A percentile compares a stretch with the other conserved stretches of the same genome.
phyloP scores from a whole-genome alignment of 2,797 vertebrate species.

The Chaetophractus vellerosus region DNA sequence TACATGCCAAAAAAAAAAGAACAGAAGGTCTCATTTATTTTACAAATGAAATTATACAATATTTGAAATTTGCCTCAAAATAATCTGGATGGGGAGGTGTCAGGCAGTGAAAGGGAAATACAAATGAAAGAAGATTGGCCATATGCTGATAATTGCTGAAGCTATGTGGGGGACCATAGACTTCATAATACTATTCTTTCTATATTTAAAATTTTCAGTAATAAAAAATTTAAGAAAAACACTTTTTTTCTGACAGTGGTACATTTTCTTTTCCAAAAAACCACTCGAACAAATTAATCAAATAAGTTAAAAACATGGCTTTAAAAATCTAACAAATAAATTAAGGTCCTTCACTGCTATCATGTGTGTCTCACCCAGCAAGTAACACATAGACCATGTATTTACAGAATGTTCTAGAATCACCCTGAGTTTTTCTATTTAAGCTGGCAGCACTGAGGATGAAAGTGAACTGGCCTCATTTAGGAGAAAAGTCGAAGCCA shows the following conservation, averaged over 20 bases:
- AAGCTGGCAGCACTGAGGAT: not conserved
- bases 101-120: not conserved
- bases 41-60: conserved; percentile 44
- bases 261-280: not conserved
- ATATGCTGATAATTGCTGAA: not conserved
- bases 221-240: not conserved
- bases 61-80: conserved; percentile 52
- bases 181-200: not conserved
- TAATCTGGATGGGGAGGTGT: not conserved
- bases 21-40: not conserved
- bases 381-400: not conserved
- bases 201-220: conserved; percentile 35
- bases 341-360: not conserved
- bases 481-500: not conserved
- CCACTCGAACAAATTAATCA: not conserved
- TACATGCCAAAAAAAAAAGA: too few relatives aligned
- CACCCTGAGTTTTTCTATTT: not conserved
- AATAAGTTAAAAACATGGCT: conserved; percentile 13
- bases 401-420: not conserved
- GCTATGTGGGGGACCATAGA: not conserved
- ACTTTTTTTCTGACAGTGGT: conserved; percentile 18
- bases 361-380: not conserved
- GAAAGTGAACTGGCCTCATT: not conserved
- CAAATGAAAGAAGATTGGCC: not conserved
- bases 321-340: conserved; percentile 13